Evolutionary conservation across 2,888 invertebrate species (phyloP).

Genomic region (Drosophila tanythrix): DNA sequence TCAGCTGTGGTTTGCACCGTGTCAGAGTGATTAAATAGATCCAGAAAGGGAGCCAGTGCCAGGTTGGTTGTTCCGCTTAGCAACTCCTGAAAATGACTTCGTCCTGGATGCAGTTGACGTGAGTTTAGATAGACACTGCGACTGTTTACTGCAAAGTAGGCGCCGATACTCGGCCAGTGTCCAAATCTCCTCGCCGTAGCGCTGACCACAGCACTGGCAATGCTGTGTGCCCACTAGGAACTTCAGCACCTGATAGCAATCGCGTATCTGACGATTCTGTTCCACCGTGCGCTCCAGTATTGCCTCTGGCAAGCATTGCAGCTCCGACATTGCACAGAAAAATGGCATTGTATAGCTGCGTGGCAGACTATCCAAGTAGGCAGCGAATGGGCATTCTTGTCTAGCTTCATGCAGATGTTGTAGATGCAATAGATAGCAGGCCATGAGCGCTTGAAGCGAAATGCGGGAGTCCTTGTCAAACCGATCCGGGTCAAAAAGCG

Average conservation of each 20-base stretch:
- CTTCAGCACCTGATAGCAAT: constrained; percentile 65
- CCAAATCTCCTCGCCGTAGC: constrained; percentile 85
- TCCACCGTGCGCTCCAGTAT: constrained; percentile 86
- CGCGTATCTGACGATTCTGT: constrained; percentile 86
- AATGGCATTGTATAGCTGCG: constrained; percentile 88
- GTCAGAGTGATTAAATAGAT: constrained; percentile 94
- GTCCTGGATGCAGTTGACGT: constrained; percentile 84
- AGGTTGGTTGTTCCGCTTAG: constrained; percentile 88
- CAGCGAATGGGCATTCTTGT: constrained; percentile 86
- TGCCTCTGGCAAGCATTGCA: constrained; percentile 86
- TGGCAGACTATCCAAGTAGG: constrained; percentile 90
- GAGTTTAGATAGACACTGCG: constrained; percentile 91
- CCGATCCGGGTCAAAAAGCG: constrained; percentile 80
- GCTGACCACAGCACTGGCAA: constrained; percentile 84
- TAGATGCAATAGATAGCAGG: constrained; percentile 90
- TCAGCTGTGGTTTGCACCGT: constrained; percentile 86
- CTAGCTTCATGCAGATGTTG: constrained; percentile 85
- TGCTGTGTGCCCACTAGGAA: constrained; percentile 29
- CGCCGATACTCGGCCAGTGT: constrained; percentile 88
- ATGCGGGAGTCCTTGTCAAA: constrained; percentile 83
- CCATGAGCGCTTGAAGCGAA: constrained; percentile 90
- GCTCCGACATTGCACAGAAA: constrained; percentile 87
- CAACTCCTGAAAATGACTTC: constrained; percentile 79
- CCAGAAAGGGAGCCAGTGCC: constrained; percentile 94
- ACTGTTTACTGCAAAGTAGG: constrained; percentile 94